Evolutionary conservation across 1,140 invertebrate species (phyloP), one percentile per base, ranked within the genome.

Genomic region (Arctopsyche grandis): DNA sequence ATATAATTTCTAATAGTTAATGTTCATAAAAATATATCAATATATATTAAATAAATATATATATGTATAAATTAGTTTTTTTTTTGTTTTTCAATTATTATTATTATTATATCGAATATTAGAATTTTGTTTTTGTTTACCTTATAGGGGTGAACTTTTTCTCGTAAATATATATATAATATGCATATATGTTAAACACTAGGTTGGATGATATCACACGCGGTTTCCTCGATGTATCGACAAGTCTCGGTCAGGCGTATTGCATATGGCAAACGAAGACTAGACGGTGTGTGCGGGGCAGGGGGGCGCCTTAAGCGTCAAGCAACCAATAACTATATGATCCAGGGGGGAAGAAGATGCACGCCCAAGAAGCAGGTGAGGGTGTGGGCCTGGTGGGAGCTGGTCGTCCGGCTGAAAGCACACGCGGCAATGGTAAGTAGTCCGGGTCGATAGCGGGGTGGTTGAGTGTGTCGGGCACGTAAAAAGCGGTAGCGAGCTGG

Each of bases 401-500:
- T 86, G 24, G 16, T 77, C 76, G 77, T 73, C 73, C 66, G 52
- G 78, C 80, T 81, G 71, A 79, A 79, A 79, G 78, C 78, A 73
- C 78, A 79, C 78, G 78, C 69, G 70, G 78, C 78, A 58, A 78
- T 71, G 22, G 71, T 74, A 75, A 75, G 63, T 66, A 66, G 71
- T 75, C 71, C 71, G 71, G 71, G 71, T 76, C 74, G 74, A 76
- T 76, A 76, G 74, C 74, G 78, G 70, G 70, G 38, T 44, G 58
- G 69, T 63, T 66, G 66, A 29, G 85, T 85, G 85, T 69, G 16
- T 38, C 60, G 75, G 60, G 60, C 79, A 70, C 85, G 85, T 22
- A 85, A 85, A 86, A 88, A 88, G 87, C 87, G 84, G 85, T 86
- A 87, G 86, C 87, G 86, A 86, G 78, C 86, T 86, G 87, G 87